Base-by-base conservation (phyloP, 2,888 invertebrate species). In the Belgica antarctica region DNA sequence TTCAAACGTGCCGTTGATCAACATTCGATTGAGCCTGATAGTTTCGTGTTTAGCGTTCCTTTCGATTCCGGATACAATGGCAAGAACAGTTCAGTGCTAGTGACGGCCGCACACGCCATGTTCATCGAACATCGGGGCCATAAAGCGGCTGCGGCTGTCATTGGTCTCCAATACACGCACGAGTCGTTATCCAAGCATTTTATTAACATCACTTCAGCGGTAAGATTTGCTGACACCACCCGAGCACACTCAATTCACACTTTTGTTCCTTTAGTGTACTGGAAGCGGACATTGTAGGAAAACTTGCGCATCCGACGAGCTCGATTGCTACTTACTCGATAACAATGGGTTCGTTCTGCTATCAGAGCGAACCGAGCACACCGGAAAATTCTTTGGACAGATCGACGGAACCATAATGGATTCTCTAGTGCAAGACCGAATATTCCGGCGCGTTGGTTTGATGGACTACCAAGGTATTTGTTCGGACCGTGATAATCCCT, bases 391-490 rank as follows among this genome's bases (percentile, higher is more conserved):
- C 81, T 96, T 96, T 76, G 96, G 96, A 0, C 93, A 94, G 80
- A 90, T 95, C 47, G 95, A 96, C 78, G 94, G 94, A 19, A 94
- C 94, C 12, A 93, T 95, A 72, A 94, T 95, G 93, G 93, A 94
- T 79, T 92, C 93, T 0, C 80, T 94, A 68, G 94, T 95, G 0
- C 92, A 94, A 77, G 93, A 93, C 76, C 86, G 90, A 72, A 94
- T 95, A 75, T 95, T 93, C 79, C 91, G 91, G 76, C 90, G 92
- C 77, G 88, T 95, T 1, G 86, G 89, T 0, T 89, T 94, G 0
- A 90, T 90, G 74, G 94, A 95, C 77, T 93, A 94, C 77, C 95
- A 95, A 79, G 94, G 93, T 0, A 85, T 90, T 46, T 95, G 94
- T 76, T 87, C 88, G 0, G 86, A 86, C 46, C 83, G 85, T 68